phyloP scores from a whole-genome alignment of 2,888 invertebrate genomes.

The Cotesia congregata region DNA sequence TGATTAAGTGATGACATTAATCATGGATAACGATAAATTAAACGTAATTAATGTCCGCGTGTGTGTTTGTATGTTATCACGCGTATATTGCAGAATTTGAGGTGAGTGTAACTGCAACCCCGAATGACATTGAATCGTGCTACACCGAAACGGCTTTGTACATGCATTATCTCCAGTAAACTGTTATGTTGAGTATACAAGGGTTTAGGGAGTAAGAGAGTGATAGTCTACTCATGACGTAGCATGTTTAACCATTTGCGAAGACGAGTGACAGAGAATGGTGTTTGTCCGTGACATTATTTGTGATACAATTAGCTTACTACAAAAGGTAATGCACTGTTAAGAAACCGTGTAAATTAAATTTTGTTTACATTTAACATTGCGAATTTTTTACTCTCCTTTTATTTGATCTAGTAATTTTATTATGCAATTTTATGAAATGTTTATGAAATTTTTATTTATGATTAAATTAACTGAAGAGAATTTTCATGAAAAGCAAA shows the following conservation, averaged over 20 bases:
- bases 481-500: too few relatives aligned
- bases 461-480: too few relatives aligned
- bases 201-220: not conserved
- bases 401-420: not conserved
- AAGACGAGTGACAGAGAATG: conserved; percentile 23
- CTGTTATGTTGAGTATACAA: not conserved
- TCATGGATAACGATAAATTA: conserved; percentile 1
- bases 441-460: too few relatives aligned
- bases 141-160: conserved; percentile 9
- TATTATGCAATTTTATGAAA: not conserved
- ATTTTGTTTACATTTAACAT: conserved; percentile 45
- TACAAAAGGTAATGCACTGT: not conserved
- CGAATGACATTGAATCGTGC: conserved; percentile 20
- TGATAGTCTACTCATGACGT: conserved; percentile 28
- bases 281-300: conserved; percentile 49
- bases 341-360: not conserved
- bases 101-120: conserved; percentile 1
- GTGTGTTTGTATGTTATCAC: not conserved
- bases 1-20: not conserved
- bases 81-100: not conserved
- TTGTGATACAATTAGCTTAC: conserved; percentile 51
- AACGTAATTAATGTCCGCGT: not conserved
- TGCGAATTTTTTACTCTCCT: not conserved
- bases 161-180: not conserved
- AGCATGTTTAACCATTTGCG: conserved; percentile 7